A percentile compares a stretch with the other conserved stretches of the same genome.
Evolutionary conservation across 2,888 invertebrate species (phyloP).

Genomic region (Brenthis ino): DNA sequence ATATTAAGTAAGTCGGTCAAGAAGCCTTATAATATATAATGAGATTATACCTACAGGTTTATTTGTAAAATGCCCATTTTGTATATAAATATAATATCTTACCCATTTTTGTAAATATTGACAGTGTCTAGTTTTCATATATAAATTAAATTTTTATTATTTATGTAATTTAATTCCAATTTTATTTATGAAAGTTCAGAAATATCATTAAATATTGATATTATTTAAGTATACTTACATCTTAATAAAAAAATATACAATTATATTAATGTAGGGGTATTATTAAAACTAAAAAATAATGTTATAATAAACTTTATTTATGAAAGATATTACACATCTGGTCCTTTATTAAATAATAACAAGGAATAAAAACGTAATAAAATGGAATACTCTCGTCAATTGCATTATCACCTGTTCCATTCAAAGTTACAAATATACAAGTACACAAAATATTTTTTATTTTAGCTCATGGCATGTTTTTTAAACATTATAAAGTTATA

Average conservation of each 20-base stretch:
- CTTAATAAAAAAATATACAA: no score
- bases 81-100: constrained; percentile 4
- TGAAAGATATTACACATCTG: constrained; percentile 44
- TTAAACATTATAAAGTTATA: constrained; percentile 22
- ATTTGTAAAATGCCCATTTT: neutral
- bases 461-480: constrained; percentile 24
- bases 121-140: no score
- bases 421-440: constrained; percentile 50
- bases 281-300: constrained; percentile 5
- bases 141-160: no score
- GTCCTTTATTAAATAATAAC: constrained; percentile 46
- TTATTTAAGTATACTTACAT: no score
- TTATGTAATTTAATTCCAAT: no score
- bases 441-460: constrained; percentile 34
- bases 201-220: no score
- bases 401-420: constrained; percentile 44
- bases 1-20: constrained; percentile 14
- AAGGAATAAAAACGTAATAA: constrained; percentile 29
- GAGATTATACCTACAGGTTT: constrained; percentile 6
- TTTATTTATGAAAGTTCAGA: no score
- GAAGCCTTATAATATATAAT: constrained; percentile 29
- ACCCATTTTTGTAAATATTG: neutral
- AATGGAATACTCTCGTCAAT: constrained; percentile 48
- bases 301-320: constrained; percentile 45
- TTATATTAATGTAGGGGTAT: neutral